A percentile compares a stretch with the other conserved stretches of the same genome.
Evolutionary conservation across 2,113 vertebrate genomes (phyloP).

Genomic region (Aegithalos caudatus): DNA sequence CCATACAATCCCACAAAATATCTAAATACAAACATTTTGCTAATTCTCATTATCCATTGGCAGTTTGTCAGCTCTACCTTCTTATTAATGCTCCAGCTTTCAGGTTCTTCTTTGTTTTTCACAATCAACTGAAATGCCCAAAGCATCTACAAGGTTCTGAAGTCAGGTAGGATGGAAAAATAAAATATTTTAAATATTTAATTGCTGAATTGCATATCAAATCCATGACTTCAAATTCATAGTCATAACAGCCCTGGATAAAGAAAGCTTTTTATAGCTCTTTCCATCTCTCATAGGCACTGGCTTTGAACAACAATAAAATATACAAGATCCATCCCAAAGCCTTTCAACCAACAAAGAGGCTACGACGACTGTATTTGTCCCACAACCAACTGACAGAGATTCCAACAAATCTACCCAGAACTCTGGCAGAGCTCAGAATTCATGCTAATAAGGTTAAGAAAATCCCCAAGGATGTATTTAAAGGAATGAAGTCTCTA

Average conservation of each 20-base stretch:
- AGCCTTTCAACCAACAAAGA: constrained; percentile 86
- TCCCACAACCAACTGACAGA: constrained; percentile 92
- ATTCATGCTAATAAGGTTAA: constrained; percentile 94
- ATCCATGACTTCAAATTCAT: not conserved
- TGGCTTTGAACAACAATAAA: constrained; percentile 95
- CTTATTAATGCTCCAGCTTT: not conserved
- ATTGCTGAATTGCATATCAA: not conserved
- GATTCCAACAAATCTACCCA: constrained; percentile 89
- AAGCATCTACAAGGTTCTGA: not conserved
- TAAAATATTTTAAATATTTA: not conserved
- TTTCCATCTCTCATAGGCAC: constrained; percentile 73
- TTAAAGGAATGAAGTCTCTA: constrained; percentile 88
- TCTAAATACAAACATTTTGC: not conserved
- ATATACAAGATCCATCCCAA: constrained; percentile 92
- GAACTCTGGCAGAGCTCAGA: constrained; percentile 87
- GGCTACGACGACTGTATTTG: constrained; percentile 86
- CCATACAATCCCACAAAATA: not conserved
- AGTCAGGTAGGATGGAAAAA: not conserved
- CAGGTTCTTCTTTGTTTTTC: not conserved
- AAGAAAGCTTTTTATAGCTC: not conserved
- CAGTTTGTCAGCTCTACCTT: not conserved
- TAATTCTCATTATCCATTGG: not conserved
- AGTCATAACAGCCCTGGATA: not conserved
- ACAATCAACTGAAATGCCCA: not conserved
- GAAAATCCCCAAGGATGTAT: constrained; percentile 85